Conservation (phyloP, 2,888 invertebrate species). For the Cosmorhoe ocellata region DNA sequence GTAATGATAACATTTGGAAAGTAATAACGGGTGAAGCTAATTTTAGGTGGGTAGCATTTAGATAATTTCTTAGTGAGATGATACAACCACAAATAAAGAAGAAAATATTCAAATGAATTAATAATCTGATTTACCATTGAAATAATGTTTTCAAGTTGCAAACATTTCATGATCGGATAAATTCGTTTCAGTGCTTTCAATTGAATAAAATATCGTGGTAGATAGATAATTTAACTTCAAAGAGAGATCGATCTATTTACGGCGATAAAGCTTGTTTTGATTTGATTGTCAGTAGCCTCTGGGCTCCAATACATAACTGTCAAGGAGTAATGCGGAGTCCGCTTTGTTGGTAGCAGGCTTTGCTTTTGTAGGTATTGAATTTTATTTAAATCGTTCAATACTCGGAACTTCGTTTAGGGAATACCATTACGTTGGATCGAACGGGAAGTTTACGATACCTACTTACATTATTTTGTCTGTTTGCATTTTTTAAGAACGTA, state of each 20-base stretch:
- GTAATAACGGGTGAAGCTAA: no score
- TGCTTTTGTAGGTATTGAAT: slow-evolving; percentile 37
- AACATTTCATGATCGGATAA: slow-evolving; percentile 10
- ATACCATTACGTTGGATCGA: slow-evolving; percentile 48
- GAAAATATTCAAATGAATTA: no score
- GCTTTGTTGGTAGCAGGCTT: slow-evolving; percentile 40
- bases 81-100: no score
- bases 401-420: slow-evolving; percentile 43
- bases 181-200: slow-evolving; percentile 7
- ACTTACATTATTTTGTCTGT: slow-evolving; percentile 46
- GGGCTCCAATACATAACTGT: slow-evolving; percentile 39
- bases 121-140: no score
- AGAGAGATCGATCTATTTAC: slow-evolving; percentile 25
- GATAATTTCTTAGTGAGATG: no score
- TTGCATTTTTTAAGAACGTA: no score
- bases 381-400: slow-evolving; percentile 41
- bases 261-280: slow-evolving; percentile 25
- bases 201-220: slow-evolving; percentile 4
- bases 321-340: slow-evolving; percentile 37
- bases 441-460: slow-evolving; percentile 52
- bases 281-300: slow-evolving; percentile 30
- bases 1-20: no score
- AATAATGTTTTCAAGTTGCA: neutral
- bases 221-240: slow-evolving; percentile 18
- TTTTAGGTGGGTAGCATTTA: no score